Evolutionary conservation across 2,797 vertebrate genomes (phyloP).

Genomic region (Cryptoprocta ferox): DNA sequence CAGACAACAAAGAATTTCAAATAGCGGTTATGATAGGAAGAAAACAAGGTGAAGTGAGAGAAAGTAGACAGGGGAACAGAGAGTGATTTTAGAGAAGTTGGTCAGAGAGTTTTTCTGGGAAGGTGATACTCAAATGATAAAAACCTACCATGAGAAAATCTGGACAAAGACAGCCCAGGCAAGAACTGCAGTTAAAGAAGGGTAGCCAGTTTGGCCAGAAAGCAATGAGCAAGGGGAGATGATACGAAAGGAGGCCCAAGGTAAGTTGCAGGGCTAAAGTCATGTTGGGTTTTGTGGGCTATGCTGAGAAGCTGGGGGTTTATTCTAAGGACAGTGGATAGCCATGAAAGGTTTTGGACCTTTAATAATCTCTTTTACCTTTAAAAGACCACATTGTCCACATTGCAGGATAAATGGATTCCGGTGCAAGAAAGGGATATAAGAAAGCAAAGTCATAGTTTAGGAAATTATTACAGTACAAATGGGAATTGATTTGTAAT

Average conservation of each 20-base stretch:
- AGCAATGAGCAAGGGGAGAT: neutral
- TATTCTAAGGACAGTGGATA: neutral
- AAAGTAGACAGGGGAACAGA: neutral
- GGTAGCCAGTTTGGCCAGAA: neutral
- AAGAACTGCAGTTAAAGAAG: neutral
- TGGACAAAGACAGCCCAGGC: neutral
- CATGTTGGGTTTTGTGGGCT: neutral
- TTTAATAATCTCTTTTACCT: neutral
- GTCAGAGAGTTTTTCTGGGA: neutral
- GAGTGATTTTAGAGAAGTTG: neutral
- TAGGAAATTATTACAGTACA: neutral
- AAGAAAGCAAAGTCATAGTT: neutral
- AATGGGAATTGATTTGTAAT: neutral
- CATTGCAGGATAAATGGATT: neutral
- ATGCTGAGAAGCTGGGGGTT: neutral
- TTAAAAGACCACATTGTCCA: neutral
- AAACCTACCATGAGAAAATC: neutral
- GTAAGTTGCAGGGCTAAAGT: neutral
- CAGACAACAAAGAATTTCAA: neutral
- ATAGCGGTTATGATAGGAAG: neutral
- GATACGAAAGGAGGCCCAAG: neutral
- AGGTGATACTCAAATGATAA: neutral
- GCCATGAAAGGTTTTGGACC: neutral
- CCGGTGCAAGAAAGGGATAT: neutral
- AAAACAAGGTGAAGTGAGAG: neutral